These are phyloP conservation scores for Aphelenchoides bicaudatus DNA, from an alignment of 2,888 invertebrate species.

Conservation along the genomic window DNA sequence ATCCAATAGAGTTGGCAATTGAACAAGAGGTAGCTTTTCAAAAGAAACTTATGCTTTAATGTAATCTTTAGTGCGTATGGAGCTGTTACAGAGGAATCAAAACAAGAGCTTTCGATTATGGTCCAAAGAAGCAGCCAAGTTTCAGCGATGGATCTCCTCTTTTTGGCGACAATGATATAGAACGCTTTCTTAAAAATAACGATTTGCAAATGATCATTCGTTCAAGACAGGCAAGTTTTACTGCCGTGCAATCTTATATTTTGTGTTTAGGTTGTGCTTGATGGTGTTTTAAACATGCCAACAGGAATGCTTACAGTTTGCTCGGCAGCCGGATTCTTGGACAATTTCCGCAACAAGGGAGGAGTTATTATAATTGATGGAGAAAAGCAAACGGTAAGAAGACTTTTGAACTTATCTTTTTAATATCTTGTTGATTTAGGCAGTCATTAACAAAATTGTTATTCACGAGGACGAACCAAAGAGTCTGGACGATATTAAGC, in stretches of 20 bases:
- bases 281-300: slow-evolving; percentile 41
- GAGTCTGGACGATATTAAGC: slow-evolving; percentile 39
- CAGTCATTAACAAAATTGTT: slow-evolving; percentile 28
- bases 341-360: slow-evolving; percentile 41
- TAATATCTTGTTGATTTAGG: slow-evolving; percentile 22
- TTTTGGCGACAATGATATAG: slow-evolving; percentile 33
- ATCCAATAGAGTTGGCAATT: slow-evolving; percentile 21
- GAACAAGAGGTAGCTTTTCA: too few species aligned
- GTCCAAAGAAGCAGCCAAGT: too few species aligned
- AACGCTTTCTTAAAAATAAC: slow-evolving; percentile 35
- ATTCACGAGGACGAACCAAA: slow-evolving; percentile 38
- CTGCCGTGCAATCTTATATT: too few species aligned
- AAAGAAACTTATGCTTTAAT: too few species aligned
- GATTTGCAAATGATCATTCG: slow-evolving; percentile 36
- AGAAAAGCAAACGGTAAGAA: neutral
- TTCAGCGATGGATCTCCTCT: slow-evolving; percentile 29
- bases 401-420: neutral
- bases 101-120: too few species aligned
- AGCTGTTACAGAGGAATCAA: too few species aligned
- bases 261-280: slow-evolving; percentile 38
- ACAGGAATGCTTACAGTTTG: slow-evolving; percentile 38
- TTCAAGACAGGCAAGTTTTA: too few species aligned
- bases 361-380: slow-evolving; percentile 34
- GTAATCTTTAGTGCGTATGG: too few species aligned
- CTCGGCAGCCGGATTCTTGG: slow-evolving; percentile 41